Conservation (phyloP, 2,888 invertebrate species). For the Ernsta delagoae region DNA sequence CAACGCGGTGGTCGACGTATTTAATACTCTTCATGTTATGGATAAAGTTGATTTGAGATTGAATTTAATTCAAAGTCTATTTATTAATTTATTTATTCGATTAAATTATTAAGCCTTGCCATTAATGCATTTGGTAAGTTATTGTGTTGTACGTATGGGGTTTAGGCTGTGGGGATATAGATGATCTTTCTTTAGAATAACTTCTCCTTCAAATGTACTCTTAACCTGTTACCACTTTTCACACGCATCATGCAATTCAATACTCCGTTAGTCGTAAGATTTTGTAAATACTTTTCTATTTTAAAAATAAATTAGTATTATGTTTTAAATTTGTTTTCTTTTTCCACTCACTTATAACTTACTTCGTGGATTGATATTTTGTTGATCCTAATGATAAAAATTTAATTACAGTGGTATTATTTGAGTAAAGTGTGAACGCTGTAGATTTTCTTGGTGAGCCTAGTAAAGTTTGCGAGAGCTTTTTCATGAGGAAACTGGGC, state of each 20-base stretch:
- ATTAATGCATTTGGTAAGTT: constrained; percentile 75
- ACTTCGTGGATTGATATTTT: too few relatives aligned
- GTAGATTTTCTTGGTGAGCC: constrained; percentile 73
- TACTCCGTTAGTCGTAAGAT: constrained; percentile 73
- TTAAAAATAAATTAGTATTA: constrained; percentile 52
- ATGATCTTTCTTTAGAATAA: constrained; percentile 18
- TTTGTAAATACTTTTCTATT: constrained; percentile 78
- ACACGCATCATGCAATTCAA: constrained; percentile 71
- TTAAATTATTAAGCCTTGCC: constrained; percentile 74
- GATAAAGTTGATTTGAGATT: constrained; percentile 56
- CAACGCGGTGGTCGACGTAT: constrained; percentile 48
- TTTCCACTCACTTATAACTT: constrained; percentile 1
- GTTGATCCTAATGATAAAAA: too few relatives aligned
- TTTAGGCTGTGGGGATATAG: constrained; percentile 50
- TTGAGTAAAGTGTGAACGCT: constrained; percentile 63
- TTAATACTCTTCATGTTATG: constrained; percentile 58
- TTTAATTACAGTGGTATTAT: too few relatives aligned
- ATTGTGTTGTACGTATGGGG: constrained; percentile 42
- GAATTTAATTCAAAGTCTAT: constrained; percentile 42
- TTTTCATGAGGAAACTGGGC: constrained; percentile 67
- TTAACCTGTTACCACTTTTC: constrained; percentile 68
- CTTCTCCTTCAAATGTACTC: constrained; percentile 39
- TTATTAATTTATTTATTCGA: constrained; percentile 75
- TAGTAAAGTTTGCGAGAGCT: constrained; percentile 70
- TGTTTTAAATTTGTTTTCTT: constrained; percentile 41